Conservation (phyloP, 1,140 invertebrate species). For the Drosophila bifasciata region DNA sequence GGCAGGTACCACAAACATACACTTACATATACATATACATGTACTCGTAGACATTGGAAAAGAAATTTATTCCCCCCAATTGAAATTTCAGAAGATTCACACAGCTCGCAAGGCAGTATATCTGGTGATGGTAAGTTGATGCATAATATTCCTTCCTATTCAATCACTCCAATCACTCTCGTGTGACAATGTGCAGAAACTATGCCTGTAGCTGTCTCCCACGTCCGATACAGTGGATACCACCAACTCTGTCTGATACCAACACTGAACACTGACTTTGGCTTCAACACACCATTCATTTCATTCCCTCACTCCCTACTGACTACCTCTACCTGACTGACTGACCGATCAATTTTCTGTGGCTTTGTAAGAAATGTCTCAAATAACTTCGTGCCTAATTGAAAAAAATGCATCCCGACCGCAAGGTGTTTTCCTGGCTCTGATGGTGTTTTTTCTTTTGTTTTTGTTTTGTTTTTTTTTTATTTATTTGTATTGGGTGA, state of each 20-base stretch:
- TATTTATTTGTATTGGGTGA: slow-evolving; percentile 20
- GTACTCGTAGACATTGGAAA: neutral
- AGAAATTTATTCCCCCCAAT: neutral
- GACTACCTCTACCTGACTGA: slow-evolving; percentile 19
- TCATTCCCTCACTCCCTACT: slow-evolving; percentile 24
- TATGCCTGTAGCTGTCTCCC: slow-evolving; percentile 6
- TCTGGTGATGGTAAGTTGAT: slow-evolving; percentile 76
- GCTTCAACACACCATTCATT: slow-evolving; percentile 7
- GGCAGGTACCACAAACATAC: slow-evolving; percentile 44
- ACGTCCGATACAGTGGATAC: neutral
- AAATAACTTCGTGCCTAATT: slow-evolving; percentile 62
- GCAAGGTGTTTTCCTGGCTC: slow-evolving; percentile 51
- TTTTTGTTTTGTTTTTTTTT: neutral
- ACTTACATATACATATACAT: no score
- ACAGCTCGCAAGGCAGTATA: slow-evolving; percentile 79
- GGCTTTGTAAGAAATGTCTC: slow-evolving; percentile 57
- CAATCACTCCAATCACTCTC: neutral
- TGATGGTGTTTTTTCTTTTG: slow-evolving; percentile 16
- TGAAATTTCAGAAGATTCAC: slow-evolving; percentile 72
- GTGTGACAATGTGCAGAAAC: slow-evolving; percentile 14
- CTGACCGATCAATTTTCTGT: slow-evolving; percentile 51
- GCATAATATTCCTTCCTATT: neutral
- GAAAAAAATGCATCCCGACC: slow-evolving; percentile 57
- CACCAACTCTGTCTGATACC: no score
- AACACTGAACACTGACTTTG: neutral